Evolutionary conservation across 2,797 vertebrate genomes (phyloP).

Genomic region (Myotis daubentonii): DNA sequence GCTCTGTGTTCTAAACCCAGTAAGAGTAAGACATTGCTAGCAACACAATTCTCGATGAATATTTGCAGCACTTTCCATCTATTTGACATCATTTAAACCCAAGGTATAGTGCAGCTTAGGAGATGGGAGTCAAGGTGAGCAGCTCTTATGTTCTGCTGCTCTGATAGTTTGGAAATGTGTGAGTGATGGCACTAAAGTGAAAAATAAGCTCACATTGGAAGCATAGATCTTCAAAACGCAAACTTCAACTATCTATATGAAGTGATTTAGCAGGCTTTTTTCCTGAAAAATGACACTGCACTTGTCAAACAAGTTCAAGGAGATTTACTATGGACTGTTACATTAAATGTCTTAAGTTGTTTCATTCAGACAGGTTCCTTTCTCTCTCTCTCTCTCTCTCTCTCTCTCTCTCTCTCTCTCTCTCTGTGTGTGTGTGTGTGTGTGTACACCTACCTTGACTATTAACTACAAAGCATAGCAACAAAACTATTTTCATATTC

Average conservation of each 20-base stretch:
- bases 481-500: neutral
- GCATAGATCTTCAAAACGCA: neutral
- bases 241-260: neutral
- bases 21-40: conserved; percentile 49
- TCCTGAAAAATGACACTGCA: neutral
- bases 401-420: too few relatives aligned
- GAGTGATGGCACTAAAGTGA: neutral
- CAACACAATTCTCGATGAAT: neutral
- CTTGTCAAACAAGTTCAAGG: conserved; percentile 10
- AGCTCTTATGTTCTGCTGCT: conserved; percentile 38
- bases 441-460: neutral
- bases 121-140: conserved; percentile 18
- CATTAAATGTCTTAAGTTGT: neutral
- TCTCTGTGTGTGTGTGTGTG: too few relatives aligned
- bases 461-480: neutral
- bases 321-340: neutral
- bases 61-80: conserved; percentile 52
- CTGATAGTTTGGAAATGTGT: conserved; percentile 38
- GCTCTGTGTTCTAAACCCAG: neutral
- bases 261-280: neutral
- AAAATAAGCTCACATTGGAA: neutral
- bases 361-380: neutral
- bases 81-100: conserved; percentile 57
- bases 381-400: neutral
- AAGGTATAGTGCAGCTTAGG: neutral